Percentiles rank a stretch among this genome's conserved stretches.
phyloP scores from a whole-genome alignment of 2,888 invertebrate species.

The Escarpia spicata region DNA sequence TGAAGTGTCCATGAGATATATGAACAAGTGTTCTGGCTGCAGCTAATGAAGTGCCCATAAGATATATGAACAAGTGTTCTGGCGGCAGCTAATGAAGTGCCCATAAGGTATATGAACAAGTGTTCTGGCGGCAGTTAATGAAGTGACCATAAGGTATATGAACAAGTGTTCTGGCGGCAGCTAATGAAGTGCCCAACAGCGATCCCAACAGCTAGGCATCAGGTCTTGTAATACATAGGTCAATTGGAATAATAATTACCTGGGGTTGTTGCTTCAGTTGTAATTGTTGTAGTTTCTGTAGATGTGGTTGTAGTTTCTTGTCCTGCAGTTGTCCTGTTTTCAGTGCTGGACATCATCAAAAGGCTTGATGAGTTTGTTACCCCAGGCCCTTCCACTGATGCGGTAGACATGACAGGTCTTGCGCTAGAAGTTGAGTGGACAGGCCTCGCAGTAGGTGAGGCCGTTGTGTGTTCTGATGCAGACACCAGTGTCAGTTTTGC shows the following conservation, averaged over 20 bases:
- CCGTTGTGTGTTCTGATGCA: neutral
- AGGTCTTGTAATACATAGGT: neutral
- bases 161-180: too few species aligned
- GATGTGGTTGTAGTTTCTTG: neutral
- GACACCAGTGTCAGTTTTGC: neutral
- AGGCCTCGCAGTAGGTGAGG: neutral
- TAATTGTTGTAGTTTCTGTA: neutral
- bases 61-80: too few species aligned
- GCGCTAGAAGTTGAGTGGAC: neutral
- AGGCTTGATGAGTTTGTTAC: neutral
- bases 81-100: too few species aligned
- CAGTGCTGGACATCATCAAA: too few species aligned
- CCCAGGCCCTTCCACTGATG: neutral
- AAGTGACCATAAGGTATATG: too few species aligned
- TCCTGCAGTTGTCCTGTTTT: neutral
- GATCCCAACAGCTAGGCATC: neutral
- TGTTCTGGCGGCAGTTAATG: too few species aligned
- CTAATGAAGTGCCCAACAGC: too few species aligned
- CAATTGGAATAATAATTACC: neutral
- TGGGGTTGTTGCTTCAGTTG: neutral
- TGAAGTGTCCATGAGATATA: too few species aligned
- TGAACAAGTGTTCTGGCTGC: too few species aligned
- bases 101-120: too few species aligned
- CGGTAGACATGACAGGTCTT: neutral
- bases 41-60: too few species aligned